A percentile compares a stretch with the other conserved stretches of the same genome.
These are phyloP conservation scores for Trachelus troglodyta DNA, from an alignment of 2,888 invertebrate genomes.

Conservation along the genomic window DNA sequence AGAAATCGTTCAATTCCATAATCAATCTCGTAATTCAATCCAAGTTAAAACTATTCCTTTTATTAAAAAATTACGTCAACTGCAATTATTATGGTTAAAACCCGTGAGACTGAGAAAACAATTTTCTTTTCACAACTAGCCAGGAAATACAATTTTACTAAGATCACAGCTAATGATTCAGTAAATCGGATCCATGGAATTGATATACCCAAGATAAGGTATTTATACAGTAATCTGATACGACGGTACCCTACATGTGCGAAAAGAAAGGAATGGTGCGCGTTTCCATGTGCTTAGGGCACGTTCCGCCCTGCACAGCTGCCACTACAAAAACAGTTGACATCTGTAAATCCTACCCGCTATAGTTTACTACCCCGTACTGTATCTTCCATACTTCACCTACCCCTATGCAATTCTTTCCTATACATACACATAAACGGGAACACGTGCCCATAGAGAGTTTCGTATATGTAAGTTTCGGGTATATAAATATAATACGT, in stretches of 20 bases:
- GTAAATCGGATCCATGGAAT: not conserved
- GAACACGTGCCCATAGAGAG: not conserved
- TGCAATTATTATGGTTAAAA: not conserved
- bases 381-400: not conserved
- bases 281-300: slow-evolving; percentile 27
- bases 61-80: not conserved
- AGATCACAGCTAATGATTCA: not conserved
- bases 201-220: slow-evolving; percentile 37
- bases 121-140: not conserved
- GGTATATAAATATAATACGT: not conserved
- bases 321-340: slow-evolving; percentile 58
- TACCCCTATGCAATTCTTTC: slow-evolving; percentile 16
- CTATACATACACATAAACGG: slow-evolving; percentile 12
- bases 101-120: not conserved
- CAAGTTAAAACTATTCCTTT: not conserved
- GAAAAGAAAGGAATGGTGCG: not conserved
- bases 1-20: slow-evolving; percentile 25
- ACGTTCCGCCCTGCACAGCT: slow-evolving; percentile 51
- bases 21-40: not conserved
- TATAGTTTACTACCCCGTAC: slow-evolving; percentile 12
- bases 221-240: slow-evolving; percentile 55
- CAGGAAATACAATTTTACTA: not conserved
- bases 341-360: slow-evolving; percentile 53
- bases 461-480: not conserved
- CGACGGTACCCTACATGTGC: slow-evolving; percentile 1